These are phyloP conservation scores for Hermaeophaga mercurialis DNA, from an alignment of 2,888 invertebrate genomes.

Conservation along the genomic window DNA sequence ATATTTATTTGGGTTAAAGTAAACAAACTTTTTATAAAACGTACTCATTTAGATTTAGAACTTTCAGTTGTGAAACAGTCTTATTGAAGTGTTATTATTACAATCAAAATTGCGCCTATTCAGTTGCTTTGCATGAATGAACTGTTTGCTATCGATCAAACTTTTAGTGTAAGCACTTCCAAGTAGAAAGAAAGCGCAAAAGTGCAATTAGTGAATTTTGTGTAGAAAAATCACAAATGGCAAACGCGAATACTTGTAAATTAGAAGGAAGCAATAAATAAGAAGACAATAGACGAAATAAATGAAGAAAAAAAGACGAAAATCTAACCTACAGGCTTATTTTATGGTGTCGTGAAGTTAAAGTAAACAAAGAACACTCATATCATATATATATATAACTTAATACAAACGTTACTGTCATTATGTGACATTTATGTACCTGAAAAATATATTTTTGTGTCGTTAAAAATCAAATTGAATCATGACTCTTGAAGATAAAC, in stretches of 20 bases:
- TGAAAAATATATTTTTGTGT: conserved; percentile 20
- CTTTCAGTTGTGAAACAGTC: background rate
- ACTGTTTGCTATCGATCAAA: conserved; percentile 6
- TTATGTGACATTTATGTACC: conserved; percentile 35
- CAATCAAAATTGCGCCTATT: background rate
- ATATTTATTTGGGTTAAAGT: conserved; percentile 3
- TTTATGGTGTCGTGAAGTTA: conserved; percentile 6
- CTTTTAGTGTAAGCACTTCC: background rate
- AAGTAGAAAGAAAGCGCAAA: background rate
- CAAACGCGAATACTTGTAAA: background rate
- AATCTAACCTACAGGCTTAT: background rate
- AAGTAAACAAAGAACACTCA: conserved; percentile 1
- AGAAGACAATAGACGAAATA: background rate
- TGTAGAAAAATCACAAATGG: background rate
- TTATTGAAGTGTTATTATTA: background rate
- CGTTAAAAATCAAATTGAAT: conserved; percentile 6
- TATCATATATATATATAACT: background rate
- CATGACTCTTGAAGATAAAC: conserved; percentile 38
- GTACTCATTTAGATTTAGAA: background rate
- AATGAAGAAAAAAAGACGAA: conserved; percentile 23
- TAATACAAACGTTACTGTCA: conserved; percentile 16
- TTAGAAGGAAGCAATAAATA: background rate
- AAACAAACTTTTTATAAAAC: background rate
- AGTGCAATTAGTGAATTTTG: background rate
- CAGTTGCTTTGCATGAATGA: background rate